Evolutionary conservation across 2,888 invertebrate species (phyloP).

Genomic region (Caenorhabditis wallacei): DNA sequence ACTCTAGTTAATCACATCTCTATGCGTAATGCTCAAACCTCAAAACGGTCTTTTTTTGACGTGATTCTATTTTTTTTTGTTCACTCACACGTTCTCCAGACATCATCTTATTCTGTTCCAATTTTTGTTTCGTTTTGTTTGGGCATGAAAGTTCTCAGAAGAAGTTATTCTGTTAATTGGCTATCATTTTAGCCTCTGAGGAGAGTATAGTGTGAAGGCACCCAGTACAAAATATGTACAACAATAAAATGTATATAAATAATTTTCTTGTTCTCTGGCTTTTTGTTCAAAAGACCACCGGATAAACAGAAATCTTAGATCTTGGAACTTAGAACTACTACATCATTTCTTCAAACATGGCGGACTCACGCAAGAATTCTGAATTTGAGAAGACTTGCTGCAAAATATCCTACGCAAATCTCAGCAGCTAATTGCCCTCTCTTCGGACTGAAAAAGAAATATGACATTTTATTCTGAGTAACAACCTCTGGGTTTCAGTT

Average conservation of each 20-base stretch:
- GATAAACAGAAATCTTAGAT: constrained; percentile 14
- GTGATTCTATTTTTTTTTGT: constrained; percentile 21
- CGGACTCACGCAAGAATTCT: constrained; percentile 23
- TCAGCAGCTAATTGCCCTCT: constrained; percentile 33
- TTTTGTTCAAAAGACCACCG: neutral
- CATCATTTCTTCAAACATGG: neutral
- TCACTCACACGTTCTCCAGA: neutral
- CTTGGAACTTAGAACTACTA: neutral
- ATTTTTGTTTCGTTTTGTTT: neutral
- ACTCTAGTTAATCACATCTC: neutral
- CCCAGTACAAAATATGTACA: constrained; percentile 35
- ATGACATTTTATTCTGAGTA: constrained; percentile 18
- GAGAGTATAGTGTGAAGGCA: constrained; percentile 34
- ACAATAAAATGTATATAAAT: constrained; percentile 17
- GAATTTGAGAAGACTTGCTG: constrained; percentile 41
- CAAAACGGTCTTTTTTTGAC: constrained; percentile 11
- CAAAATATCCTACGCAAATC: constrained; percentile 40
- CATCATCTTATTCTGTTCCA: neutral
- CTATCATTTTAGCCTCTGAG: constrained; percentile 8
- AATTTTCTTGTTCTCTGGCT: constrained; percentile 11
- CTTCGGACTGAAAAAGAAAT: neutral
- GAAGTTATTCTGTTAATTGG: neutral
- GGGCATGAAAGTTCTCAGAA: constrained; percentile 5
- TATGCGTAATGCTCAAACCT: constrained; percentile 46
- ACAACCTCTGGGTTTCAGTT: constrained; percentile 8